Conservation (phyloP, 2,888 invertebrate genomes). For the Shargacucullia verbasci region DNA sequence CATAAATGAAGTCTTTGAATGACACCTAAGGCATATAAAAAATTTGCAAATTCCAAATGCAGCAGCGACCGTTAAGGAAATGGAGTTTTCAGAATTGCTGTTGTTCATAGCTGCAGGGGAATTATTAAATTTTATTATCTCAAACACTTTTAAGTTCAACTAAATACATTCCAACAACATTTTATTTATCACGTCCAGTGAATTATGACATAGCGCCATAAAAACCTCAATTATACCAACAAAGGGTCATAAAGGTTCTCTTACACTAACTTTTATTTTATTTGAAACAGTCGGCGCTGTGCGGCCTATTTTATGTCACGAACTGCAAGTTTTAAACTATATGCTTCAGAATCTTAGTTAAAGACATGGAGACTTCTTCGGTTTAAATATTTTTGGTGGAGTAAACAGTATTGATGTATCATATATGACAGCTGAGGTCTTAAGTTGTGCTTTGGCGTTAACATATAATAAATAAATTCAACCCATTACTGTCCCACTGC, state of each 20-base stretch:
- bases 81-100: too few species aligned
- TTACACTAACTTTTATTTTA: slow-evolving; percentile 49
- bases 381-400: neutral
- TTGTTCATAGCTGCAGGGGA: too few species aligned
- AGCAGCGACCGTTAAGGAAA: too few species aligned
- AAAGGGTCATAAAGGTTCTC: slow-evolving; percentile 61
- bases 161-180: neutral
- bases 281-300: slow-evolving; percentile 50
- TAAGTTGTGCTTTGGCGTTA: too few species aligned
- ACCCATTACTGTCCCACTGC: too few species aligned
- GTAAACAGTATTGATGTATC: neutral
- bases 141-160: neutral
- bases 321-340: slow-evolving; percentile 65
- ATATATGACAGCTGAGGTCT: neutral
- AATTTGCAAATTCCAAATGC: too few species aligned
- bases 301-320: slow-evolving; percentile 73
- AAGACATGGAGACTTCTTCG: slow-evolving; percentile 50
- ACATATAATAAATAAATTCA: too few species aligned
- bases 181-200: slow-evolving; percentile 16
- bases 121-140: neutral
- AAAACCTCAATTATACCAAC: slow-evolving; percentile 53
- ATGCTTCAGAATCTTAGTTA: slow-evolving; percentile 55
- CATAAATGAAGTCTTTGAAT: too few species aligned
- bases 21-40: too few species aligned
- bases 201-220: slow-evolving; percentile 40